A percentile compares a stretch with the other conserved stretches of the same genome.
These are phyloP conservation scores for Blastobasis adustella DNA, from an alignment of 2,888 invertebrate genomes.

Conservation along the genomic window DNA sequence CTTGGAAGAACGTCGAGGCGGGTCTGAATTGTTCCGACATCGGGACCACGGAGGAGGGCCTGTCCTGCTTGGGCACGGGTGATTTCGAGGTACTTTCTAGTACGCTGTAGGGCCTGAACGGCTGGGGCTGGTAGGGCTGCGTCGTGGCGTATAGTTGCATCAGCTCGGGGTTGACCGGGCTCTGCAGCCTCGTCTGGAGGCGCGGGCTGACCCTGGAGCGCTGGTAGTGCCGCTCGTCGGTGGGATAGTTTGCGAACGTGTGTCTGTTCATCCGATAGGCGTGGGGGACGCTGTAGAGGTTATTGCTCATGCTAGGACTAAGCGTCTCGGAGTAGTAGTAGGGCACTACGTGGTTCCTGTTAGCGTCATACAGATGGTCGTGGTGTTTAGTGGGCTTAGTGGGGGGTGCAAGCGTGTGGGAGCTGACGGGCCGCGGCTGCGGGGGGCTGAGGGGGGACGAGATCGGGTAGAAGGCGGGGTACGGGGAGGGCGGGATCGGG, in stretches of 20 bases:
- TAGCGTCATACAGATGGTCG: constrained; percentile 72
- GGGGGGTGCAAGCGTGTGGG: constrained; percentile 45
- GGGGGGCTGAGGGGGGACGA: constrained; percentile 65
- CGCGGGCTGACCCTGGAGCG: constrained; percentile 39
- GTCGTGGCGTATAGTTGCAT: constrained; percentile 39
- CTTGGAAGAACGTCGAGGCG: constrained; percentile 53
- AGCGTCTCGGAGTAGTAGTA: constrained; percentile 67
- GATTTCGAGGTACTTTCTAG: constrained; percentile 50
- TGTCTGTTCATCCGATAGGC: constrained; percentile 38
- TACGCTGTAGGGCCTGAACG: constrained; percentile 62
- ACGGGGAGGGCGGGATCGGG: constrained; percentile 67
- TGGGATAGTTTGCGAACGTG: constrained; percentile 47
- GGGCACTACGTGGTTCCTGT: constrained; percentile 69
- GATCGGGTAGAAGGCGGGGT: constrained; percentile 61
- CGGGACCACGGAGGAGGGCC: constrained; percentile 64
- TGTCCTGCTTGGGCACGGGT: constrained; percentile 39
- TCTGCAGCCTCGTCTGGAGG: constrained; percentile 34
- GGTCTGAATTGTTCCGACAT: constrained; percentile 61
- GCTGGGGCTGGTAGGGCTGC: constrained; percentile 38
- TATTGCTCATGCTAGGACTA: constrained; percentile 61
- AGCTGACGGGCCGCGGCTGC: constrained; percentile 43
- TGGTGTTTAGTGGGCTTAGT: constrained; percentile 48
- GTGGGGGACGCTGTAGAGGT: constrained; percentile 46
- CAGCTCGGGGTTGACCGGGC: constrained; percentile 46
- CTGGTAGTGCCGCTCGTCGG: constrained; percentile 48